Conservation (phyloP, 37 sponge, comb jelly and placozoan species). For the Haliclona indistincta region DNA sequence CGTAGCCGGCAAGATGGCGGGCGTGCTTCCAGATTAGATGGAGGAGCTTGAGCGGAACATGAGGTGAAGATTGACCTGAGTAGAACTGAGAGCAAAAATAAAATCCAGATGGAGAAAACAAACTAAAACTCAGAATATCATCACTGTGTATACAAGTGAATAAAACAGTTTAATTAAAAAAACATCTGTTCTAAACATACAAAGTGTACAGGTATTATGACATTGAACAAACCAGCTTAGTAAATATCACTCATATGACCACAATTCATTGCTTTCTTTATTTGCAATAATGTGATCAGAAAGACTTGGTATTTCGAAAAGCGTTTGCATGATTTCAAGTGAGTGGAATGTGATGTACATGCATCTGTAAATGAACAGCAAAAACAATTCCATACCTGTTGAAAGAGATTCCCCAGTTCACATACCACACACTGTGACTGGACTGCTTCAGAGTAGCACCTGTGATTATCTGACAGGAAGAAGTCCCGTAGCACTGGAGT, state of each 20-base stretch:
- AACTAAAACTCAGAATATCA: too few species aligned
- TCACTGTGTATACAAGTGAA: too few species aligned
- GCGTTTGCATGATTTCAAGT: too few species aligned
- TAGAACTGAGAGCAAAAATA: constrained; percentile 92
- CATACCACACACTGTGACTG: constrained; percentile 86
- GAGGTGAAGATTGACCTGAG: constrained; percentile 71
- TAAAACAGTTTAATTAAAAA: too few species aligned
- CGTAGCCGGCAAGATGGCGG: constrained; percentile 94
- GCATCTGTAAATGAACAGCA: background rate
- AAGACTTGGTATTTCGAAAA: too few species aligned
- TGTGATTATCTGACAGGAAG: constrained; percentile 93
- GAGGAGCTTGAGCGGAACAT: constrained; percentile 88
- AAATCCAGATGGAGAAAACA: too few species aligned
- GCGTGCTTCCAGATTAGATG: constrained; percentile 97
- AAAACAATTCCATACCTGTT: constrained; percentile 50
- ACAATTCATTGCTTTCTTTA: too few species aligned
- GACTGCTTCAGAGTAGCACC: constrained; percentile 62
- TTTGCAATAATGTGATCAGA: too few species aligned
- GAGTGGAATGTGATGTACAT: background rate
- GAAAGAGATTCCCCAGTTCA: constrained; percentile 90
- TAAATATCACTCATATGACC: too few species aligned
- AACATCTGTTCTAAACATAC: too few species aligned
- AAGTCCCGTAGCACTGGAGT: constrained; percentile 94
- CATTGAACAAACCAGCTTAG: too few species aligned
- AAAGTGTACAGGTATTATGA: too few species aligned